A percentile compares a stretch with the other conserved stretches of the same genome.
phyloP scores from a whole-genome alignment of 2,113 vertebrate species.

The Bubalus kerabau region DNA sequence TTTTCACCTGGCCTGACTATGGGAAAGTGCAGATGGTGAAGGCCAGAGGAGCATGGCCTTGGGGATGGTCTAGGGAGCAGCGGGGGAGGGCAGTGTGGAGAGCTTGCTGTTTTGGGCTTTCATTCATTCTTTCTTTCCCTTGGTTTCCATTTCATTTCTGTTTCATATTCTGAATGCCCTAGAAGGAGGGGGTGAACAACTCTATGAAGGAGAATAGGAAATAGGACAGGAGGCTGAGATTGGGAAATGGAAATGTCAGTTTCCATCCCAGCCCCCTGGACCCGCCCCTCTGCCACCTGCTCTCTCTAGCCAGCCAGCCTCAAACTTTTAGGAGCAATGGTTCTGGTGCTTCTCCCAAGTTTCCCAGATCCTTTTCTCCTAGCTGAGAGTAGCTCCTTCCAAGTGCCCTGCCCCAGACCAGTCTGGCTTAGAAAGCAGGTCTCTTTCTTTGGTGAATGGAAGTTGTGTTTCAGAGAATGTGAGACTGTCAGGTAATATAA shows the following conservation, averaged over 20 bases:
- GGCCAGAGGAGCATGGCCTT: background rate
- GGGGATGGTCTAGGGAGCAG: background rate
- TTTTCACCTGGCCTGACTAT: background rate
- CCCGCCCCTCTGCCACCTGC: background rate
- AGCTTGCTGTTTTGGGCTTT: background rate
- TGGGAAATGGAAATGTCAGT: background rate
- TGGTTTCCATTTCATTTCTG: background rate
- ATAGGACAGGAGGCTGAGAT: background rate
- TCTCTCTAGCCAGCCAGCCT: background rate
- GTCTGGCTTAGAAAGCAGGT: background rate
- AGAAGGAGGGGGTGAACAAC: background rate
- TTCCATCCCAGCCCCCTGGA: background rate
- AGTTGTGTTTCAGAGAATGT: background rate
- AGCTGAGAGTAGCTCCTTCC: background rate
- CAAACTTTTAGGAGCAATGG: background rate
- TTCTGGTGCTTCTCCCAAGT: background rate
- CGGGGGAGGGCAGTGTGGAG: background rate
- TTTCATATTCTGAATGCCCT: background rate
- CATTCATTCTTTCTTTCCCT: background rate
- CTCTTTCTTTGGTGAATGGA: background rate
- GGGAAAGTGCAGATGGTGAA: background rate
- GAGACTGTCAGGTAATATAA: background rate
- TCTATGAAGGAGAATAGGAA: background rate
- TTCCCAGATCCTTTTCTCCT: background rate
- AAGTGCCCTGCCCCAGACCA: background rate